These are phyloP conservation scores for Apotomis betuletana DNA, from an alignment of 2,888 invertebrate genomes.

Conservation along the genomic window DNA sequence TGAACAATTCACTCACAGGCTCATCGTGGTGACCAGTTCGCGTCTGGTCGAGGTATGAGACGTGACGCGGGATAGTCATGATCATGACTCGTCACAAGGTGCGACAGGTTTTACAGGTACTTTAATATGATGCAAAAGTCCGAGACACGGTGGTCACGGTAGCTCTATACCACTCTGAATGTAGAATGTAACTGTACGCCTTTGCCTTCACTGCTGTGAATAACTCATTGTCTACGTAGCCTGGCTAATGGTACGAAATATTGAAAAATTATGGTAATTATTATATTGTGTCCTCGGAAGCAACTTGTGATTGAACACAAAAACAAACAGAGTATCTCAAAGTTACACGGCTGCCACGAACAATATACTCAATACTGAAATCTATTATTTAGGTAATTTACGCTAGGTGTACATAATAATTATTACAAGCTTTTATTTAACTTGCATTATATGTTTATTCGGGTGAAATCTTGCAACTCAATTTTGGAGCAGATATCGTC, in stretches of 20 bases:
- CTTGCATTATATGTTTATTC: no score
- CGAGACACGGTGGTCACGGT: background rate
- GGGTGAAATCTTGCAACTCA: no score
- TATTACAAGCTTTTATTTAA: no score
- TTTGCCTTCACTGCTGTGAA: slow-evolving; percentile 27
- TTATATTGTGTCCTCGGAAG: slow-evolving; percentile 18
- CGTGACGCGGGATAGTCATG: slow-evolving; percentile 36
- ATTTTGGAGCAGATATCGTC: no score
- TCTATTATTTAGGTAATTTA: background rate
- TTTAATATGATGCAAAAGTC: slow-evolving; percentile 21
- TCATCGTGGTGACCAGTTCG: slow-evolving; percentile 25
- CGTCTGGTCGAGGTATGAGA: slow-evolving; percentile 31
- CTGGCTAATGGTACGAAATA: slow-evolving; percentile 32
- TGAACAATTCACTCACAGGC: slow-evolving; percentile 34
- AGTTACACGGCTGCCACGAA: background rate
- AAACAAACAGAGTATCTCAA: slow-evolving; percentile 14
- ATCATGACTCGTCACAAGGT: slow-evolving; percentile 9
- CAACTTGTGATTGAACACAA: slow-evolving; percentile 13
- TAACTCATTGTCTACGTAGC: slow-evolving; percentile 27
- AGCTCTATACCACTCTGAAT: slow-evolving; percentile 2
- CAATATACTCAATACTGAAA: background rate
- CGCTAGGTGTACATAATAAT: background rate
- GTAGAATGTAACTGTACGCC: slow-evolving; percentile 25
- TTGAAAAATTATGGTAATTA: slow-evolving; percentile 37
- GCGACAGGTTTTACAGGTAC: slow-evolving; percentile 7